Conservation (phyloP, 92 coral and sea anemone genomes). For the Phymanthus crucifer region DNA sequence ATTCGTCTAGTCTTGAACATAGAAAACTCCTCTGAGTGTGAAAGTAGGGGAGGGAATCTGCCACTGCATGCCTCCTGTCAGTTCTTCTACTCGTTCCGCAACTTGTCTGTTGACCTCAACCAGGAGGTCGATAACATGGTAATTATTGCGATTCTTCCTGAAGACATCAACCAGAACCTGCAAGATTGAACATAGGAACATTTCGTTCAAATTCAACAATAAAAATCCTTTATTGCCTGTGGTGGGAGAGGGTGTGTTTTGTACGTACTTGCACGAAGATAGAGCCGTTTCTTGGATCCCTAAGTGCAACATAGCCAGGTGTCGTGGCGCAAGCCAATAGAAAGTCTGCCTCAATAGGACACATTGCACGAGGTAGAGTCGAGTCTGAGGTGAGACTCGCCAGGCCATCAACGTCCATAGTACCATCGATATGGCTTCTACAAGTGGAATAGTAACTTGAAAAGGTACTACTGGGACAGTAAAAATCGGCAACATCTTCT, state of each 20-base stretch:
- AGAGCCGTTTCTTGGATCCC: constrained; percentile 17
- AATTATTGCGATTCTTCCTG: constrained; percentile 29
- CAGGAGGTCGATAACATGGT: constrained; percentile 51
- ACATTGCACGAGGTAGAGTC: constrained; percentile 36
- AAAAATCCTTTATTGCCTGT: no score
- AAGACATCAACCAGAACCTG: constrained; percentile 40
- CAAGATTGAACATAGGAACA: neutral
- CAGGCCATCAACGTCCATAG: neutral
- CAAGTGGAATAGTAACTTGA: neutral
- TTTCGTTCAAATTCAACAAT: no score
- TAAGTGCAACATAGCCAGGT: constrained; percentile 45
- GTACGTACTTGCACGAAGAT: constrained; percentile 39
- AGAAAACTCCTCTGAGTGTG: constrained; percentile 35
- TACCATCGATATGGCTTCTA: neutral
- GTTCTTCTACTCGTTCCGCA: constrained; percentile 18
- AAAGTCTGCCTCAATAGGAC: constrained; percentile 40
- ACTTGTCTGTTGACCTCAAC: constrained; percentile 55
- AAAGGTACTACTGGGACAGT: neutral
- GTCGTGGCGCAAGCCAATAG: constrained; percentile 51
- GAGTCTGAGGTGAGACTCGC: constrained; percentile 27
- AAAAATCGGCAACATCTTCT: neutral
- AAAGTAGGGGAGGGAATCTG: constrained; percentile 42
- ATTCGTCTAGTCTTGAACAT: neutral
- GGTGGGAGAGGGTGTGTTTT: neutral
- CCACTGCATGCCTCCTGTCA: neutral